Evolutionary conservation across 2,797 vertebrate species (phyloP).

Genomic region (Arctocebus calabarensis): DNA sequence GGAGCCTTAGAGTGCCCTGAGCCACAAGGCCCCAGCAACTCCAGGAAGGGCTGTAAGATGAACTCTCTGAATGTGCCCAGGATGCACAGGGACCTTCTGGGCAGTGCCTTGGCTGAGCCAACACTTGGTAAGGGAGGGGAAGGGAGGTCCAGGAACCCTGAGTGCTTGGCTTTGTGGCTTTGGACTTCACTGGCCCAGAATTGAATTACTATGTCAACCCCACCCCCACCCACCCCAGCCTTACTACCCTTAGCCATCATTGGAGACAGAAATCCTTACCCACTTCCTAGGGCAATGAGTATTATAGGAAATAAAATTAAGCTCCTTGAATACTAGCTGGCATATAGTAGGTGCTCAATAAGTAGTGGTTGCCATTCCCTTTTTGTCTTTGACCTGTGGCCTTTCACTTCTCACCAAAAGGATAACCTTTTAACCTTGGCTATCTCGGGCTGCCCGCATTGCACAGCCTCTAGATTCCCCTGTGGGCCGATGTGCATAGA

Average conservation of each 20-base stretch:
- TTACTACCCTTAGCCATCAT: neutral
- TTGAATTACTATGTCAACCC: neutral
- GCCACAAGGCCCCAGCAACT: neutral
- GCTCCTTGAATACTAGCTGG: neutral
- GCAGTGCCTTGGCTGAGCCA: neutral
- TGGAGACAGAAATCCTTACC: neutral
- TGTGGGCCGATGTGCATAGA: neutral
- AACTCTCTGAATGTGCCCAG: neutral
- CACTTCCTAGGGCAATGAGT: neutral
- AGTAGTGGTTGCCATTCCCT: neutral
- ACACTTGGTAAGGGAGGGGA: fast-evolving
- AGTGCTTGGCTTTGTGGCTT: neutral
- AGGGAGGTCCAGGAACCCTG: neutral
- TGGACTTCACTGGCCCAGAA: neutral
- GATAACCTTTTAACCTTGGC: too few relatives aligned
- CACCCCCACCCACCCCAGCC: too few relatives aligned
- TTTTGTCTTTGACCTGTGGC: neutral
- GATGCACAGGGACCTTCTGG: too few relatives aligned
- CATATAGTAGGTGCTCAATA: neutral
- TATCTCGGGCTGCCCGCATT: fast-evolving
- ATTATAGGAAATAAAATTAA: neutral
- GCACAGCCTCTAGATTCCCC: neutral
- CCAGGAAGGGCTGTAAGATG: neutral
- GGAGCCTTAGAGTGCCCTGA: neutral
- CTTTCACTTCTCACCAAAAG: neutral